Conservation (phyloP, 1,140 invertebrate genomes). For the Drosophila mojavensis region DNA sequence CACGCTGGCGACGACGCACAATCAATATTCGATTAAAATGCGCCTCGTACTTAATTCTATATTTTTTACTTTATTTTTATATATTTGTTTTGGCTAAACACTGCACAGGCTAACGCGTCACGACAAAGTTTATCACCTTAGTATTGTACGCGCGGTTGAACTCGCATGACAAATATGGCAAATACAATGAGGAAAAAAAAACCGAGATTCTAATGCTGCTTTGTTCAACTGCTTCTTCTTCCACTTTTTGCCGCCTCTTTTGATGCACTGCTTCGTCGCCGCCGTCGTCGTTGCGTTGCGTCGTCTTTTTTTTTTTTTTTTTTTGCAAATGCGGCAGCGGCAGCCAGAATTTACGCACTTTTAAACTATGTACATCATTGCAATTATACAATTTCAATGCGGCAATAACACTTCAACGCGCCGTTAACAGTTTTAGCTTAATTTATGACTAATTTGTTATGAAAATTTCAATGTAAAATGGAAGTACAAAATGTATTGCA, state of each 20-base stretch:
- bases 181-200: constrained; percentile 18
- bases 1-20: constrained; percentile 40
- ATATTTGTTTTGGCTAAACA: constrained; percentile 32
- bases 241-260: constrained; percentile 79
- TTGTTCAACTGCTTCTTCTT: constrained; percentile 67
- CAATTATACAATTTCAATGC: constrained; percentile 29
- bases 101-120: constrained; percentile 36
- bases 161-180: constrained; percentile 41
- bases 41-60: constrained; percentile 24
- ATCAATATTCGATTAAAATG: constrained; percentile 57
- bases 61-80: constrained; percentile 23
- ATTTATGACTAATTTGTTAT: constrained; percentile 63
- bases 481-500: constrained; percentile 78
- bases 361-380: constrained; percentile 68
- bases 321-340: constrained; percentile 71
- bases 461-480: constrained; percentile 74
- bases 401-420: constrained; percentile 49
- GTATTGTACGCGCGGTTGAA: constrained; percentile 22
- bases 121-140: constrained; percentile 36
- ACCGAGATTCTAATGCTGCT: constrained; percentile 56
- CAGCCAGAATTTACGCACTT: constrained; percentile 66
- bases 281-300: constrained; percentile 68
- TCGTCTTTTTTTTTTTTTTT: constrained; percentile 63
- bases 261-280: constrained; percentile 77
- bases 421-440: constrained; percentile 44